phyloP scores from a whole-genome alignment of 2,888 invertebrate species.

The Ellobium chinense region DNA sequence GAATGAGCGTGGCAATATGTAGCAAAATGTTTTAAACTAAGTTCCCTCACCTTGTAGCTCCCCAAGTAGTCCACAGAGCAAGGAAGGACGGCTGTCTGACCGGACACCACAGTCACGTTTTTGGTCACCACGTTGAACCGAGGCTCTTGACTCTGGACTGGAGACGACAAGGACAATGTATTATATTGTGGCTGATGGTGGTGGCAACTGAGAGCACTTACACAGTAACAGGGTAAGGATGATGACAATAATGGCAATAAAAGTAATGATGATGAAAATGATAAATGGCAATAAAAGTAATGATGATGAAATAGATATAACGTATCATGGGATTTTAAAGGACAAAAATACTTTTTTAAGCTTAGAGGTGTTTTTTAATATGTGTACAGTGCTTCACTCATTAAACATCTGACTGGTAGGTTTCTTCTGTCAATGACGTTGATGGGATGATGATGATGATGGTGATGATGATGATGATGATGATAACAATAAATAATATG shows the following conservation, averaged over 20 bases:
- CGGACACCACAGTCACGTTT: conserved; percentile 68
- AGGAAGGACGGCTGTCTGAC: conserved; percentile 70
- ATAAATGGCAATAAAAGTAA: no score
- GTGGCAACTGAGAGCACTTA: background rate
- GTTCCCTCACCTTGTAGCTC: conserved; percentile 54
- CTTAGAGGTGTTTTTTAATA: no score
- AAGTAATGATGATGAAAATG: no score
- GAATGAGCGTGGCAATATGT: no score
- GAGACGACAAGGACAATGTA: background rate
- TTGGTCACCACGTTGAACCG: conserved; percentile 62
- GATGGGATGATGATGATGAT: background rate
- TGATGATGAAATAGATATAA: no score
- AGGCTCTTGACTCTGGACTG: conserved; percentile 64
- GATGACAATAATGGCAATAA: background rate
- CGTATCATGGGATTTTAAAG: no score
- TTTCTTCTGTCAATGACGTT: no score
- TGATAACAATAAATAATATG: no score
- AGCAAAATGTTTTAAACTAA: no score
- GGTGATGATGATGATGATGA: background rate
- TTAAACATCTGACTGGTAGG: no score
- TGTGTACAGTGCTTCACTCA: no score
- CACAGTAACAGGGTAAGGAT: background rate
- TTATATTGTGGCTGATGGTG: background rate
- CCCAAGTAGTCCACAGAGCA: conserved; percentile 70
- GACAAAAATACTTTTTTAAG: no score